Conservation (phyloP, 2,797 vertebrate genomes). For the Emys orbicularis region DNA sequence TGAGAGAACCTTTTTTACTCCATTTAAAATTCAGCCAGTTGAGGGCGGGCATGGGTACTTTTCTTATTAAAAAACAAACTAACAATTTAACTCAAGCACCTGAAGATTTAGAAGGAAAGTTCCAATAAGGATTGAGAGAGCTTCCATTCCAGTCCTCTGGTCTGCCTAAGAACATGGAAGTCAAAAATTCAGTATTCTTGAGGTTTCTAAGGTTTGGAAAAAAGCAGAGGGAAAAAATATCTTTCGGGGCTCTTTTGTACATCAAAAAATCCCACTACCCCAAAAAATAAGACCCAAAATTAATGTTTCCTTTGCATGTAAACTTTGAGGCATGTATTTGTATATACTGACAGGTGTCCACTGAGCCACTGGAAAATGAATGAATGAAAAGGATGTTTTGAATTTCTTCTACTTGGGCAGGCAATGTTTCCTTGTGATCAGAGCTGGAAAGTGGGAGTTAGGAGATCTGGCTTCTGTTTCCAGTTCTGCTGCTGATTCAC, state of each 20-base stretch:
- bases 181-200: neutral
- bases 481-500: neutral
- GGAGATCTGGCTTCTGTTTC: neutral
- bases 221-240: neutral
- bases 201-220: neutral
- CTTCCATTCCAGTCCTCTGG: accelerated
- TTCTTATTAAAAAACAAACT: neutral
- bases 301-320: neutral
- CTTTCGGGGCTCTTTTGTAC: neutral
- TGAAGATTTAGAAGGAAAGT: neutral
- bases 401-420: neutral
- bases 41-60: neutral
- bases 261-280: neutral
- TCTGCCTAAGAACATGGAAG: neutral
- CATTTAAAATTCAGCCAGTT: neutral
- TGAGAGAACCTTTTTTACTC: neutral
- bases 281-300: neutral
- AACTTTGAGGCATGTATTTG: neutral
- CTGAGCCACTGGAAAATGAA: neutral
- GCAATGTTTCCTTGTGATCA: neutral
- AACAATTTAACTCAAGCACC: accelerated
- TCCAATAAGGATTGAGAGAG: neutral
- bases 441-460: neutral
- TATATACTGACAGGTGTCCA: neutral
- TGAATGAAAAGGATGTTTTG: neutral